Percentiles rank a stretch among this genome's conserved stretches.
Evolutionary conservation across 1,140 invertebrate species (phyloP).

Genomic region (Coptotermes formosanus): DNA sequence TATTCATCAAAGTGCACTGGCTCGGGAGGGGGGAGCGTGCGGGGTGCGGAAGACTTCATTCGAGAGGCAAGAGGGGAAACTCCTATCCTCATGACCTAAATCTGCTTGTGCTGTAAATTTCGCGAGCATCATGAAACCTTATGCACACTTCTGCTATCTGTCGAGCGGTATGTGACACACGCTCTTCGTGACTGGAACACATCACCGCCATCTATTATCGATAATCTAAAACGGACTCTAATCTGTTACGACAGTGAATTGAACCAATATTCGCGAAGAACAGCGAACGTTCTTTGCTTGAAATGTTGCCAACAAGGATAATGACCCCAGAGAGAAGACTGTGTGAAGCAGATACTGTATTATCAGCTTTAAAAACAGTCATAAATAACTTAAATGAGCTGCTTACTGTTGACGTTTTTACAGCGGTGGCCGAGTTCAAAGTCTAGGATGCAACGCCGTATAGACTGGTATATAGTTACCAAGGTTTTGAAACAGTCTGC

Average conservation of each 20-base stretch:
- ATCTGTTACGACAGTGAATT: background rate
- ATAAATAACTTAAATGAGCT: background rate
- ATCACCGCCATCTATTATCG: background rate
- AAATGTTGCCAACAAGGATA: background rate
- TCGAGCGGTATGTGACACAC: background rate
- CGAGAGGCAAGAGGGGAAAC: background rate
- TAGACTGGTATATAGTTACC: too few species aligned
- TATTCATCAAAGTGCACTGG: background rate
- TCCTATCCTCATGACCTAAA: background rate
- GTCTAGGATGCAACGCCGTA: too few species aligned
- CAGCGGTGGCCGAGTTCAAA: too few species aligned
- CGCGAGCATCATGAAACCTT: background rate
- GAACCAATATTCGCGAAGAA: background rate
- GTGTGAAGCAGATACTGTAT: background rate
- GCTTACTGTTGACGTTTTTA: too few species aligned
- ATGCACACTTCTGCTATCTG: background rate
- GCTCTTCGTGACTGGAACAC: background rate
- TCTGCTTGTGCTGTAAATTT: constrained; percentile 1
- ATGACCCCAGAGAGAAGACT: background rate
- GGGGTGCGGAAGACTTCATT: constrained; percentile 1
- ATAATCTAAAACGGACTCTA: background rate
- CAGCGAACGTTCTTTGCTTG: background rate
- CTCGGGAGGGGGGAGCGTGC: background rate
- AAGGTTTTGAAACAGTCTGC: too few species aligned
- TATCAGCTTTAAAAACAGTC: background rate